phyloP scores from a whole-genome alignment of 2,888 invertebrate genomes.

The Hirtodrosophila duncani region DNA sequence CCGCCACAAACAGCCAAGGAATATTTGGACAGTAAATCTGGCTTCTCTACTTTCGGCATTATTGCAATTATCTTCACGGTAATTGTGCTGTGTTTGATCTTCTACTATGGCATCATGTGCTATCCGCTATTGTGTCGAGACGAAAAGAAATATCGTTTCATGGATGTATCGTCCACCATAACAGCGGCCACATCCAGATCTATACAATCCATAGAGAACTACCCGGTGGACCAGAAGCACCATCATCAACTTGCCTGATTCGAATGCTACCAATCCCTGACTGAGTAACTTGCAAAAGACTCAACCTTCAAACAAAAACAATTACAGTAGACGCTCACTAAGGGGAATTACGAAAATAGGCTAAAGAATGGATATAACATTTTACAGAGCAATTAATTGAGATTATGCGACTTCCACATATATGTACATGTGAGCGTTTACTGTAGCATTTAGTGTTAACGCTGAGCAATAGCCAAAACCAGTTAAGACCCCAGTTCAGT shows the following conservation, averaged over 20 bases:
- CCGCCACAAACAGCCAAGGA: conserved; percentile 73
- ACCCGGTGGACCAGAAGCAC: conserved; percentile 74
- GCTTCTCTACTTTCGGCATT: conserved; percentile 83
- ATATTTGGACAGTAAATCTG: conserved; percentile 72
- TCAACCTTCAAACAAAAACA: conserved; percentile 11
- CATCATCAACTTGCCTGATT: conserved; percentile 62
- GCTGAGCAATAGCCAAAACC: conserved; percentile 32
- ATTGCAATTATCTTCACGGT: conserved; percentile 77
- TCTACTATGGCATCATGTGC: conserved; percentile 84
- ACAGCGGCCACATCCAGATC: conserved; percentile 77
- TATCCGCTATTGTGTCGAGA: conserved; percentile 82
- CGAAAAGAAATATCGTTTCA: conserved; percentile 77
- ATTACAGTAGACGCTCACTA: conserved; percentile 1
- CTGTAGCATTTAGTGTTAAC: conserved; percentile 11
- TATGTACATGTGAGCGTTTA: conserved; percentile 2
- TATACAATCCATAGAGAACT: conserved; percentile 77
- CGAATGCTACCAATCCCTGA: conserved; percentile 1
- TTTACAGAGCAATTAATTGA: not conserved
- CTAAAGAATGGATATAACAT: not conserved
- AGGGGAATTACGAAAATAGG: not conserved
- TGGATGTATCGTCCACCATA: conserved; percentile 77
- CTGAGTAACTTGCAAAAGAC: conserved; percentile 24
- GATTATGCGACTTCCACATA: not conserved
- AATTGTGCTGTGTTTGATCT: conserved; percentile 76
- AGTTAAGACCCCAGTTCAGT: conserved; percentile 21